Conservation (phyloP, 2,113 vertebrate genomes). For the Diphyllodes magnificus region DNA sequence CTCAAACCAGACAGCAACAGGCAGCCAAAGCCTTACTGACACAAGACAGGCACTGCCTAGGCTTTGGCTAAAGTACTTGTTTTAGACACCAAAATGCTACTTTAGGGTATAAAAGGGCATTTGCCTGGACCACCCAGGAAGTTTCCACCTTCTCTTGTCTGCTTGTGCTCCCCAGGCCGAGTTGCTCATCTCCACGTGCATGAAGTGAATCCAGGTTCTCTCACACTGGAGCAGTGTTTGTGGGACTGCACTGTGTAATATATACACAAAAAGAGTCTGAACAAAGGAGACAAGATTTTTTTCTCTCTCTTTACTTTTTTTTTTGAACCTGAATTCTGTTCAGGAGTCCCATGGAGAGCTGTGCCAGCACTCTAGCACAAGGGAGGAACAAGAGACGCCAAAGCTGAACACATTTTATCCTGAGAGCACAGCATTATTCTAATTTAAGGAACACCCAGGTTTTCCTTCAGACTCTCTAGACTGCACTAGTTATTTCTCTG, state of each 20-base stretch:
- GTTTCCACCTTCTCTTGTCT: neutral
- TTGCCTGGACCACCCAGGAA: neutral
- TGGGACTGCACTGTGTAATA: neutral
- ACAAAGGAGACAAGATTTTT: neutral
- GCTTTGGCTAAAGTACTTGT: neutral
- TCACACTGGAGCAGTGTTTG: neutral
- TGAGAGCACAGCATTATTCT: neutral
- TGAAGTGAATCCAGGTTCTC: neutral
- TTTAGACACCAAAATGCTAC: neutral
- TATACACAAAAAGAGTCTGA: accelerated
- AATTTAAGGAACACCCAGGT: neutral
- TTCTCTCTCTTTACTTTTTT: accelerated
- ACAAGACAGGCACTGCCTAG: neutral
- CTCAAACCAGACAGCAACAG: neutral
- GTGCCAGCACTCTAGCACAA: neutral
- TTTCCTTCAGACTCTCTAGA: neutral
- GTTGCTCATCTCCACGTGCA: accelerated
- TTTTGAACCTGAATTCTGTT: neutral
- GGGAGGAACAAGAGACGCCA: neutral
- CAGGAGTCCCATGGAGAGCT: neutral
- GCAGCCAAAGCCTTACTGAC: neutral
- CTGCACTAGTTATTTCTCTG: neutral
- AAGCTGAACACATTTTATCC: neutral
- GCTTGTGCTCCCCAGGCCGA: neutral
- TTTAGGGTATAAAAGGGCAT: neutral